Conservation (phyloP, 2,113 vertebrate genomes). For the Alectura lathami region DNA sequence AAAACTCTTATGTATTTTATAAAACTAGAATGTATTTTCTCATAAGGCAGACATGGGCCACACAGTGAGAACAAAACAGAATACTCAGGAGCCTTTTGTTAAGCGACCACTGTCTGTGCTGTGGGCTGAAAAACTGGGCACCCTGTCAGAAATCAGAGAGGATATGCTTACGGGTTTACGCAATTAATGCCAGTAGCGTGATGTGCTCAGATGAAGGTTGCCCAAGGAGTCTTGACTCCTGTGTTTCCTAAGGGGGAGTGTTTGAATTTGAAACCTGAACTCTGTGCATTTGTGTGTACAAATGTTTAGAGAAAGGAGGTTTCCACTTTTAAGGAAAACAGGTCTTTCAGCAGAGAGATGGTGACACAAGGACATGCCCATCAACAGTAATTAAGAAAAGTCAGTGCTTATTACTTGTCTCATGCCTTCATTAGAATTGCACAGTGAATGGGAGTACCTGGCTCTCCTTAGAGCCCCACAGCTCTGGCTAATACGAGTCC, state of each 20-base stretch:
- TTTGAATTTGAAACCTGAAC: neutral
- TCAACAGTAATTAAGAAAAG: neutral
- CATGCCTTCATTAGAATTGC: neutral
- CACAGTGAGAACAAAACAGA: neutral
- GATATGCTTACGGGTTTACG: rapidly evolving
- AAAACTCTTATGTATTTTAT: neutral
- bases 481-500: neutral
- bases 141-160: neutral
- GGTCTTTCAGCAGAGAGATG: neutral
- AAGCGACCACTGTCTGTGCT: neutral
- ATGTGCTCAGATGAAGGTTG: neutral
- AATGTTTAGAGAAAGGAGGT: neutral
- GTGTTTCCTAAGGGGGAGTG: neutral
- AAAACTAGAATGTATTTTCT: neutral
- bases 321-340: neutral
- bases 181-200: neutral
- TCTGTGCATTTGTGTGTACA: rapidly evolving
- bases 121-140: neutral
- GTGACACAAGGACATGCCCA: neutral
- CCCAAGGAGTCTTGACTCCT: neutral
- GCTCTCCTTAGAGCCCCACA: neutral
- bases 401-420: neutral
- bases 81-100: neutral
- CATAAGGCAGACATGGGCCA: neutral
- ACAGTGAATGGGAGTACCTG: neutral